Percentiles rank a stretch among this genome's conserved stretches.
Conservation (phyloP, 2,888 invertebrate genomes). For the Drosophila mettleri region DNA sequence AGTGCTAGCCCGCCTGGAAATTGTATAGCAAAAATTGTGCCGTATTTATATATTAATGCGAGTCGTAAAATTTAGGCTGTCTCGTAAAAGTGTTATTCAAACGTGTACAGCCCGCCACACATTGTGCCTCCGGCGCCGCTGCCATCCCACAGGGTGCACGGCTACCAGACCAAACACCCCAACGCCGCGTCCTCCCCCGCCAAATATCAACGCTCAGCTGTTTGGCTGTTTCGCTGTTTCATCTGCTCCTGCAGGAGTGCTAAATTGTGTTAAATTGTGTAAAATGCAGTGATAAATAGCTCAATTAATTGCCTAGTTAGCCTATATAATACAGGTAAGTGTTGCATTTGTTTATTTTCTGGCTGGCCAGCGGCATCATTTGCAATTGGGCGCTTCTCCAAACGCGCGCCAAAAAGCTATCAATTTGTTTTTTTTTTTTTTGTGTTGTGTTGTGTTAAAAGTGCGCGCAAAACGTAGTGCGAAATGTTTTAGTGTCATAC, state of each 20-base stretch:
- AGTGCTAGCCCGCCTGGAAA: constrained; percentile 44
- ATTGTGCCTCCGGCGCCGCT: constrained; percentile 47
- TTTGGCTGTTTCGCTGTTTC: constrained; percentile 33
- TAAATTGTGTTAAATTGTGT: constrained; percentile 37
- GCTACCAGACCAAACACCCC: constrained; percentile 22
- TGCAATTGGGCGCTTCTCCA: constrained; percentile 21
- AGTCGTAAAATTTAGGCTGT: constrained; percentile 1
- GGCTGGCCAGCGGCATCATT: constrained; percentile 31
- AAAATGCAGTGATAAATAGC: constrained; percentile 14
- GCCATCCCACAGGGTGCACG: constrained; percentile 55
- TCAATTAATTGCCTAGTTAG: constrained; percentile 24
- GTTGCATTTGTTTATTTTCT: neutral
- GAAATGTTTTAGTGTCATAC: neutral
- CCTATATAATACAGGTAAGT: constrained; percentile 43
- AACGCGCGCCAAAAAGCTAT: constrained; percentile 53
- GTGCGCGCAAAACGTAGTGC: constrained; percentile 23
- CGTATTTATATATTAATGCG: constrained; percentile 25
- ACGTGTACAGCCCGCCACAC: constrained; percentile 3
- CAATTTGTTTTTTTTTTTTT: neutral
- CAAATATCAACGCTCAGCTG: constrained; percentile 47
- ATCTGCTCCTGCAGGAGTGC: constrained; percentile 12
- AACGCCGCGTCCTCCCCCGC: neutral
- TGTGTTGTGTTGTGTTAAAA: neutral
- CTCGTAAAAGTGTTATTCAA: neutral
- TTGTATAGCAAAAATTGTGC: constrained; percentile 19